Conservation (phyloP, 2,113 vertebrate genomes). For the Stegostoma tigrinum region DNA sequence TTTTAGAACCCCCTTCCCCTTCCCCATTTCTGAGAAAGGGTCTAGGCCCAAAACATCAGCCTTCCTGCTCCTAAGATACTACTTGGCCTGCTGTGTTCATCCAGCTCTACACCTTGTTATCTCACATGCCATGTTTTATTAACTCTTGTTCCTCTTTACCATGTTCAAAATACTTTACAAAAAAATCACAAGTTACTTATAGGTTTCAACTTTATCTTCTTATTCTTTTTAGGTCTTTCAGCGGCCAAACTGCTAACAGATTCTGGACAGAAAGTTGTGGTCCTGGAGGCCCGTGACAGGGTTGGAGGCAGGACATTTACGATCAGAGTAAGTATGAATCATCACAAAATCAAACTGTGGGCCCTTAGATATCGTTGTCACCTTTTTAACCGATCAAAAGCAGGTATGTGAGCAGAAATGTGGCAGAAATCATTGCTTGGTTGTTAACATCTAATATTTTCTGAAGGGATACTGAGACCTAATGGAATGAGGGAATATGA, state of each 20-base stretch:
- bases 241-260: conserved; percentile 83
- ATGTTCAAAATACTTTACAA: background rate
- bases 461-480: no score
- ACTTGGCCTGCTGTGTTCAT: no score
- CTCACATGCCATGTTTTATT: background rate
- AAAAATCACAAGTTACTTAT: background rate
- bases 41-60: no score
- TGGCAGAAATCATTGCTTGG: background rate
- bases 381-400: background rate
- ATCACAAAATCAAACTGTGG: background rate
- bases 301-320: conserved; percentile 94
- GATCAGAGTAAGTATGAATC: conserved; percentile 60
- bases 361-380: background rate
- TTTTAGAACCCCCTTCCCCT: no score
- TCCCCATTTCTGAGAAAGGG: no score
- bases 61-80: no score
- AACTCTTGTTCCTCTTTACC: background rate
- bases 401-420: background rate
- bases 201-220: conserved; percentile 27
- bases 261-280: conserved; percentile 72
- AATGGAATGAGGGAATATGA: no score
- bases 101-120: no score
- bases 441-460: no score
- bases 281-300: conserved; percentile 85
- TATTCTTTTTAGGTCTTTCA: conserved; percentile 67